Evolutionary conservation across 2,113 vertebrate genomes (phyloP), one percentile per base, ranked within the genome.

Genomic region (Pseudopipra pipra): DNA sequence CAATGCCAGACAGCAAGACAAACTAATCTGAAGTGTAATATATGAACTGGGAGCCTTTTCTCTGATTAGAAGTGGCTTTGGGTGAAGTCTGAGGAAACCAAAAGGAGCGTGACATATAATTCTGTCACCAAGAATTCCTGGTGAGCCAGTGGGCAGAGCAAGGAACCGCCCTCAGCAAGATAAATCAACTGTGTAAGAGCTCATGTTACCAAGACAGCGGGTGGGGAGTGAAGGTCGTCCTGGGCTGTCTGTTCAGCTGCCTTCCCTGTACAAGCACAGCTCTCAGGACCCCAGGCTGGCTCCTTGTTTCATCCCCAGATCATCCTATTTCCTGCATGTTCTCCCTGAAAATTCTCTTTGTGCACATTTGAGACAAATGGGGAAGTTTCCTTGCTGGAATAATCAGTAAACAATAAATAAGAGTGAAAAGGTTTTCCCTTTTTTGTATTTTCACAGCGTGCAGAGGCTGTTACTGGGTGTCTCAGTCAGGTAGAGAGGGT

Each of bases 91-190:
- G 8, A 67, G 82, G 73, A 92, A 92, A 85, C 31, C 12, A 0
- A 65, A 86, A 39, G 47, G 28, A 65, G 41, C 1, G 0, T 47
- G 77, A 39, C 39, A 24, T 43, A 46, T 56, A 77, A 96, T 74
- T 93, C 86, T 78, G 56, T 92, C 90, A 81, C 90, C 88, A 81
- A 59, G 85, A 93, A 84, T 65, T 59, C 90, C 90, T 87, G 82
- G 68, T 90, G 90, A 49, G 74, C 71, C 85, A 74, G 63, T 0
- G 1, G 58, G 76, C 82, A 85, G 73, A 61, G 65, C 82, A n/a
- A 89, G 73, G 86, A 92, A 12, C 62, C 0, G 1, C 73, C 75
- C 25, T 74, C 73, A 90, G 73, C 25, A 23, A 72, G 51, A 92
- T 85, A 93, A 95, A 92, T 92, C 90, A 89, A 1, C 31, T 5